Evolutionary conservation across 2,797 vertebrate species (phyloP).

Genomic region (Neoniphon sammara): DNA sequence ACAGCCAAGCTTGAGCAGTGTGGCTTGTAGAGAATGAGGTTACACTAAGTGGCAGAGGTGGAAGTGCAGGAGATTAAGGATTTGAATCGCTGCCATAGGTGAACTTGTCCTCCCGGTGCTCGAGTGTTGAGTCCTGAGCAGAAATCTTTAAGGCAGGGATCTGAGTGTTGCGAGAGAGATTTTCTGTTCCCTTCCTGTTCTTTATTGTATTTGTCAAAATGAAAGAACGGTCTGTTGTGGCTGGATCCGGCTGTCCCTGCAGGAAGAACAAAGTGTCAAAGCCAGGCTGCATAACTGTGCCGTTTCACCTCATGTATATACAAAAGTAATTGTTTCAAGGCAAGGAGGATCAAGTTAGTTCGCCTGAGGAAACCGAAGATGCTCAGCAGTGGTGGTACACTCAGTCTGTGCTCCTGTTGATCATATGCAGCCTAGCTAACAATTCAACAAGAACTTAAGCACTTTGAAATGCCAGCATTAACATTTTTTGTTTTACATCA

Average conservation of each 20-base stretch:
- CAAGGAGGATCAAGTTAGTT: conserved; percentile 55
- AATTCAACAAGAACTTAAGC: conserved; percentile 22
- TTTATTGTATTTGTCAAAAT: conserved; percentile 28
- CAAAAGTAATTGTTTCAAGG: conserved; percentile 47
- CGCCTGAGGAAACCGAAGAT: conserved; percentile 10
- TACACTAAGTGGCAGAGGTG: conserved; percentile 23
- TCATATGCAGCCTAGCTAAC: conserved; percentile 22
- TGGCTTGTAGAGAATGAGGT: conserved; percentile 37
- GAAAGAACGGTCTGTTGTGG: conserved; percentile 15
- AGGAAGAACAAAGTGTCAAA: conserved; percentile 51
- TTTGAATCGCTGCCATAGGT: conserved; percentile 15
- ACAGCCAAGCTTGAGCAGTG: conserved; percentile 34
- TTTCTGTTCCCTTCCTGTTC: background rate
- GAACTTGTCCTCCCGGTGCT: conserved; percentile 33
- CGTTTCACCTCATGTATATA: conserved; percentile 44
- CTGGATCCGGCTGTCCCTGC: conserved; percentile 31
- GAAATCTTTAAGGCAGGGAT: conserved; percentile 10
- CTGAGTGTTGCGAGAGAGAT: background rate
- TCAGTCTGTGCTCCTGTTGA: conserved; percentile 19
- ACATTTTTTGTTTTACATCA: background rate
- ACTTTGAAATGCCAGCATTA: conserved; percentile 5
- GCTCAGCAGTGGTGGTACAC: conserved; percentile 16
- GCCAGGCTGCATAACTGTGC: conserved; percentile 36
- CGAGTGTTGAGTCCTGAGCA: conserved; percentile 4
- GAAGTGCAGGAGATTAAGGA: conserved; percentile 4